These are phyloP conservation scores for Stenoptilia bipunctidactyla DNA, from an alignment of 2,888 invertebrate genomes.

Conservation along the genomic window DNA sequence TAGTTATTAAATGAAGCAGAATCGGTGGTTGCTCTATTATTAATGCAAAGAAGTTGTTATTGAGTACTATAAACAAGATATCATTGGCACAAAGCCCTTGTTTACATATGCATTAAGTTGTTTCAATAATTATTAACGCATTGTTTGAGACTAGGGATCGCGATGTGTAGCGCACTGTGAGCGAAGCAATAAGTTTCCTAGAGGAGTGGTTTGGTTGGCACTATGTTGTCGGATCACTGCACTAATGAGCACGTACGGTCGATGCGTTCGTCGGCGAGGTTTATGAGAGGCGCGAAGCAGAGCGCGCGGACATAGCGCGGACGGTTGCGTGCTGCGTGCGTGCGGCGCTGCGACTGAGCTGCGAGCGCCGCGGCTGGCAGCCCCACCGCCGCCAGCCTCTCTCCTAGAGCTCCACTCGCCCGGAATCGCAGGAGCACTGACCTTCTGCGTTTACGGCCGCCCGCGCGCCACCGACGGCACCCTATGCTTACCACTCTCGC, in stretches of 20 bases:
- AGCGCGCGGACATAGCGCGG: slow-evolving; percentile 42
- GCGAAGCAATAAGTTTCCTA: neutral
- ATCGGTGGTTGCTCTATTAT: no score
- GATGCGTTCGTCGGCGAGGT: slow-evolving; percentile 15
- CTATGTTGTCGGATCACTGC: no score
- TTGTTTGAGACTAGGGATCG: neutral
- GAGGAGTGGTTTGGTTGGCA: no score
- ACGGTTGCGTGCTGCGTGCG: slow-evolving; percentile 72
- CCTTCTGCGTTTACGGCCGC: no score
- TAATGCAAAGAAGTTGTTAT: no score
- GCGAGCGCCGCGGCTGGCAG: slow-evolving; percentile 54
- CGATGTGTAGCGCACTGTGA: no score
- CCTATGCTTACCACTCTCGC: no score
- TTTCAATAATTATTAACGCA: slow-evolving; percentile 6
- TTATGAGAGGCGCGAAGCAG: slow-evolving; percentile 16
- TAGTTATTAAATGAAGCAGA: no score
- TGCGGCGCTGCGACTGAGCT: slow-evolving; percentile 66
- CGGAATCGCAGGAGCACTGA: slow-evolving; percentile 42
- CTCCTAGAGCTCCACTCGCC: neutral
- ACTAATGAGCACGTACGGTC: slow-evolving; percentile 2
- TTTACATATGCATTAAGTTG: slow-evolving; percentile 1
- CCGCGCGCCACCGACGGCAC: no score
- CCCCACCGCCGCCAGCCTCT: slow-evolving; percentile 39
- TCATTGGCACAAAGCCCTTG: neutral
- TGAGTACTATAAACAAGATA: neutral